Evolutionary conservation across 2,888 invertebrate genomes (phyloP).

Genomic region (Catonia carolina): DNA sequence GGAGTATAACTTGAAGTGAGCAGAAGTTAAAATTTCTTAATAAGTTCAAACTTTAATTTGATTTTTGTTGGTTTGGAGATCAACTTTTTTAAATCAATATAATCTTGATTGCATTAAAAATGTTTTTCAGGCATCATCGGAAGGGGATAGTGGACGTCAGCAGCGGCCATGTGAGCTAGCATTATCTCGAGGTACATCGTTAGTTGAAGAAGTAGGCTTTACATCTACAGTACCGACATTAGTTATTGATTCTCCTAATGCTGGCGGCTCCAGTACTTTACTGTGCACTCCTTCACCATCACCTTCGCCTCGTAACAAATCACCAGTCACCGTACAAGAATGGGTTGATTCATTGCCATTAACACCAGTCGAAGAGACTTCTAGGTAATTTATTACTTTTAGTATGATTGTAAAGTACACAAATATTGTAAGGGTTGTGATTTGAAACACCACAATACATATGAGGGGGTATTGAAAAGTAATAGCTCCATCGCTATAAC

Average conservation of each 20-base stretch:
- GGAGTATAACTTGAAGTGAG: too few species aligned
- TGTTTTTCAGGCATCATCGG: conserved; percentile 19
- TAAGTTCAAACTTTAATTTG: too few species aligned
- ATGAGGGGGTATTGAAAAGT: neutral
- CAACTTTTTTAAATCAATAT: too few species aligned
- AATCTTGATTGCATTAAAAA: too few species aligned
- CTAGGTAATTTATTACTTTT: conserved; percentile 1
- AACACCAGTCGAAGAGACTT: conserved; percentile 26
- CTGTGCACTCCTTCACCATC: conserved; percentile 20
- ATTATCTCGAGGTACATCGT: neutral
- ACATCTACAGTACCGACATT: conserved; percentile 1
- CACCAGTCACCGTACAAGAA: conserved; percentile 60
- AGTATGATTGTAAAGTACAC: neutral
- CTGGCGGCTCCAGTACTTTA: neutral
- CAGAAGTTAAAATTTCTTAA: too few species aligned
- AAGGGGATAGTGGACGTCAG: conserved; percentile 18
- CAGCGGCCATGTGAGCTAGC: conserved; percentile 23
- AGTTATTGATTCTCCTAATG: conserved; percentile 5
- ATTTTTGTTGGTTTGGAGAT: too few species aligned
- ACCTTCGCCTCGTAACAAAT: conserved; percentile 42
- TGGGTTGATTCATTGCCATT: conserved; percentile 65
- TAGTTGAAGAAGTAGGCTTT: neutral
- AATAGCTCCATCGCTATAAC: too few species aligned
- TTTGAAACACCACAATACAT: neutral
- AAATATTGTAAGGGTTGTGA: neutral